Percentiles rank a stretch among this genome's conserved stretches.
phyloP scores from a whole-genome alignment of 2,888 invertebrate species.

The Habrosyne pyritoides region DNA sequence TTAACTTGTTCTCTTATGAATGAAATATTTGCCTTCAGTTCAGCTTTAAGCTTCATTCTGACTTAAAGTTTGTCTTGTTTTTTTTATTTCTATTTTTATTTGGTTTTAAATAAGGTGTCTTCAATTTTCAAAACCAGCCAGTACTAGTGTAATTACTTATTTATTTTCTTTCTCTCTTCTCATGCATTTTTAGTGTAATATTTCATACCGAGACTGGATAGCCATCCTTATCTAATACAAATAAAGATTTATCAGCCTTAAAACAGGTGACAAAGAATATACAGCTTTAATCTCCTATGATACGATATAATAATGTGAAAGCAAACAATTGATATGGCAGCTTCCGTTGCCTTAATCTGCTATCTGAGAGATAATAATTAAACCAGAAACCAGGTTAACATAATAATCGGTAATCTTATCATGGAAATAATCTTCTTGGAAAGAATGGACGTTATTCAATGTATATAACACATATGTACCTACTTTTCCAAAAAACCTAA shows the following conservation, averaged over 20 bases:
- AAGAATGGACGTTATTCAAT: not conserved
- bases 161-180: not conserved
- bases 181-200: not conserved
- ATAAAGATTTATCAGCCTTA: constrained; percentile 71
- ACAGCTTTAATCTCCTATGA: constrained; percentile 68
- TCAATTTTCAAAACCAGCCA: not conserved
- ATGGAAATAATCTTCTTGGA: not conserved
- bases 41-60: too few species aligned
- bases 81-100: too few species aligned
- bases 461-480: not conserved
- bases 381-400: constrained; percentile 50
- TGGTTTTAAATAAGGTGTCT: too few species aligned
- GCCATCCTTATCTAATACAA: constrained; percentile 60
- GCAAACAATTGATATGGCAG: constrained; percentile 73
- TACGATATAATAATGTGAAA: constrained; percentile 64
- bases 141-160: not conserved
- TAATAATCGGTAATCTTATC: constrained; percentile 48
- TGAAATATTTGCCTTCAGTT: too few species aligned
- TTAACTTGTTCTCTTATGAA: too few species aligned
- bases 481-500: too few species aligned
- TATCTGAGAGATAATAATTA: constrained; percentile 55
- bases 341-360: constrained; percentile 76
- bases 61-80: too few species aligned
- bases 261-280: constrained; percentile 73
- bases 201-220: not conserved